Conservation (phyloP, 2,113 vertebrate genomes). For the Prionailurus viverrinus region DNA sequence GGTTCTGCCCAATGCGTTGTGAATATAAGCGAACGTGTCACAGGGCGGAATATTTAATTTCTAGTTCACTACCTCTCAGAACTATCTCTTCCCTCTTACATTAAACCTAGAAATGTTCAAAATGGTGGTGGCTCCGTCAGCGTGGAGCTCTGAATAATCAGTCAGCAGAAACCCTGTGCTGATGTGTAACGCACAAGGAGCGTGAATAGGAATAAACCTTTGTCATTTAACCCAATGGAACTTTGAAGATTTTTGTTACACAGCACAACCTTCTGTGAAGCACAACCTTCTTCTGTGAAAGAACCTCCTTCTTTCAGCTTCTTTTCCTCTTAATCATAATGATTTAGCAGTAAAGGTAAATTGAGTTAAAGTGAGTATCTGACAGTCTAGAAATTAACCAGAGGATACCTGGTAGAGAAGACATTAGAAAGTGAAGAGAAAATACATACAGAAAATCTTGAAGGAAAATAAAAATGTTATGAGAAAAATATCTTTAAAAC, state of each 20-base stretch:
- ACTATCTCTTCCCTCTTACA: background rate
- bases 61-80: background rate
- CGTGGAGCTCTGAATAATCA: background rate
- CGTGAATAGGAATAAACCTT: background rate
- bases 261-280: background rate
- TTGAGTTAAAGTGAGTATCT: background rate
- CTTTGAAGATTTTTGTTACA: background rate
- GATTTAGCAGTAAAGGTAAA: background rate
- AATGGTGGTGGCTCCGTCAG: background rate
- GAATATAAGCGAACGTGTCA: background rate
- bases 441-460: background rate
- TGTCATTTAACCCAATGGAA: background rate
- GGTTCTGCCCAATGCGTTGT: background rate
- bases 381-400: background rate
- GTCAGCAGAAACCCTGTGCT: background rate
- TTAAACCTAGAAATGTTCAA: background rate
- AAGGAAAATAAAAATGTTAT: background rate
- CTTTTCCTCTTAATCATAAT: background rate
- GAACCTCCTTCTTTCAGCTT: background rate
- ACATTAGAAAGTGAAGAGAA: slow-evolving; percentile 17
- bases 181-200: background rate
- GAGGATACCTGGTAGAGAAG: background rate
- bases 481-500: slow-evolving; percentile 21
- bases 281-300: too few relatives aligned
- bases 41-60: background rate